Evolutionary conservation across 2,888 invertebrate species (phyloP), one percentile per base, ranked within the genome.

Genomic region (Geotrupes spiniger): DNA sequence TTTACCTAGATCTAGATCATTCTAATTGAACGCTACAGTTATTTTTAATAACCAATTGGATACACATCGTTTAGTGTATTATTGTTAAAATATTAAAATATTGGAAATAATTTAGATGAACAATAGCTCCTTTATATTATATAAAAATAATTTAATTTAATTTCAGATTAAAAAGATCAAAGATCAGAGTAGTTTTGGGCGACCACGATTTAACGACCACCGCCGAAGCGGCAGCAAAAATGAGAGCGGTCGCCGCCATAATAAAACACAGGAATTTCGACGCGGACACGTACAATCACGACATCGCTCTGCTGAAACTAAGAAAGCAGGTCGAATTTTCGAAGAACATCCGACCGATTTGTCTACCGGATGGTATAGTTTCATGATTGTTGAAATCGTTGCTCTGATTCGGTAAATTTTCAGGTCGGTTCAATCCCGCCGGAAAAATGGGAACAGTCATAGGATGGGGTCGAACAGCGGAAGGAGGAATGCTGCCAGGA

Each of bases 381-480:
- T n/a, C n/a, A n/a, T n/a, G n/a, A n/a, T n/a, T n/a, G n/a, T n/a
- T n/a, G n/a, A n/a, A n/a, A n/a, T n/a, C n/a, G n/a, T n/a, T n/a
- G n/a, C n/a, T n/a, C n/a, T n/a, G n/a, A n/a, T n/a, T n/a, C n/a
- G n/a, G n/a, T n/a, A n/a, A n/a, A n/a, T n/a, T 61, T 63, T 37
- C 58, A 82, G 83, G 73, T 46, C 68, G 69, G 15, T 46, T 52
- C 8, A 87, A 87, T 61, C 87, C 87, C 38, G 78, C 85, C 1
- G 88, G 87, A 25, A 82, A 82, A 63, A 75, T 78, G 46, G 91
- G 90, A 6, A 83, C 87, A 0, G 91, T 90, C 4, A 86, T 91
- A 5, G 92, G 92, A 2, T 92, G 92, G 92, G 92, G 92, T 1
- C 78, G 91, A 4, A 87, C 88, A 0, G 80, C 86, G 0, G 92